These are phyloP conservation scores for Mongoloraphidia duomilia DNA, from an alignment of 2,888 invertebrate species.

Conservation along the genomic window DNA sequence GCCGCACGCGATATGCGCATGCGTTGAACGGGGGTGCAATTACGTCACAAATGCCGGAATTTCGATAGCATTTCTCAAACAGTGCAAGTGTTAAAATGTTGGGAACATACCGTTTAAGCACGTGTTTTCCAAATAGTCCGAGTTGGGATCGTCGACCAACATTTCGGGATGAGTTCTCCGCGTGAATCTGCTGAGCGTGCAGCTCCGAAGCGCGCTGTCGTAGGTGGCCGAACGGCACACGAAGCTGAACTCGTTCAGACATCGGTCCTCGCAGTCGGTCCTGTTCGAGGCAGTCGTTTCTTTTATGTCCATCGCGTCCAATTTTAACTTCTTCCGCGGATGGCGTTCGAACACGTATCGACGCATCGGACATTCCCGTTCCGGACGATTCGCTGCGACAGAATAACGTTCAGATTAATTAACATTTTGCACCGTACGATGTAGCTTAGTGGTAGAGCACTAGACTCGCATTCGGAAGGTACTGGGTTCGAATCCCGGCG, in stretches of 20 bases:
- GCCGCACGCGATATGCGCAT: too few species aligned
- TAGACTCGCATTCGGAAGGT: too few species aligned
- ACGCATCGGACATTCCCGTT: conserved; percentile 76
- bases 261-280: conserved; percentile 81
- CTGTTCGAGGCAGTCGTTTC: conserved; percentile 75
- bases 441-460: too few species aligned
- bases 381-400: conserved; percentile 60
- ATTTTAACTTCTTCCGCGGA: conserved; percentile 67
- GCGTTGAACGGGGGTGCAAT: too few species aligned
- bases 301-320: conserved; percentile 67
- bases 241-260: conserved; percentile 76
- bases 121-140: conserved; percentile 82
- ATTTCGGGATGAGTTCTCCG: conserved; percentile 74
- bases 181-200: conserved; percentile 69
- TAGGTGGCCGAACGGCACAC: conserved; percentile 79
- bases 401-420: conserved; percentile 3
- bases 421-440: too few species aligned
- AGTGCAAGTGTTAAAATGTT: too few species aligned
- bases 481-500: too few species aligned
- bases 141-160: conserved; percentile 71
- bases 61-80: too few species aligned
- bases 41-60: too few species aligned
- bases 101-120: conserved; percentile 59
- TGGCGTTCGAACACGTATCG: conserved; percentile 81
- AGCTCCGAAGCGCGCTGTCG: conserved; percentile 61